Evolutionary conservation across 2,797 vertebrate genomes (phyloP), one percentile per base, ranked within the genome.

Genomic region (Thalassophryne amazonica): DNA sequence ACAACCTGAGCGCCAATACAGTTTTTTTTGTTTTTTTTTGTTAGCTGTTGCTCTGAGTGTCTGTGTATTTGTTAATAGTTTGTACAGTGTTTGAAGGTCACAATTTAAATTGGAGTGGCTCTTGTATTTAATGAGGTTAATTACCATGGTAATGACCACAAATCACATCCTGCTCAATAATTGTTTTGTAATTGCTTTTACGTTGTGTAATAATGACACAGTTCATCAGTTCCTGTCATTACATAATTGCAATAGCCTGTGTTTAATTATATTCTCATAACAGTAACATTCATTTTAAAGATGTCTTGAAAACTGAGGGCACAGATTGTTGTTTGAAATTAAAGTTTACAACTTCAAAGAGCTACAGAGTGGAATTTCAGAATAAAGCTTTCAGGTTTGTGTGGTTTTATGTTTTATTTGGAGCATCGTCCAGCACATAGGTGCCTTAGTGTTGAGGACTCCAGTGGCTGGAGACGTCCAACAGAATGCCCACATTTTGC

Each of bases 101-200:
- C 34, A 62, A 65, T 77, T 78, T 71, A 71, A 76, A 81, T 71
- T 20, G 73, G 41, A 13, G 7, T 33, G 23, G 33, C 42, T 52
- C 60, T 64, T 60, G 49, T 74, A 43, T 69, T 71, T 83, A 75
- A 81, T 82, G 48, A 61, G 65, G 76, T 73, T 85, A 85, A 86
- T 85, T 83, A 82, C 50, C 50, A 61, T 36, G 40, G 55, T 76
- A 82, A 86, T 79, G 76, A 73, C 60, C 67, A 40, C 42, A 13
- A 24, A 68, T 78, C 76, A 76, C 66, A 77, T 66, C 76, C 70
- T 39, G 59, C 69, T 72, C 66, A 78, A 69, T 77, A 78, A 80
- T 67, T 86, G 69, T 79, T 78, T 83, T 73, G 53, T 78, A 80
- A 85, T 83, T 82, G 78, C 70, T 76, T 81, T 80, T 55, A 76